Evolutionary conservation across 2,888 invertebrate genomes (phyloP).

Genomic region (Boloria selene): DNA sequence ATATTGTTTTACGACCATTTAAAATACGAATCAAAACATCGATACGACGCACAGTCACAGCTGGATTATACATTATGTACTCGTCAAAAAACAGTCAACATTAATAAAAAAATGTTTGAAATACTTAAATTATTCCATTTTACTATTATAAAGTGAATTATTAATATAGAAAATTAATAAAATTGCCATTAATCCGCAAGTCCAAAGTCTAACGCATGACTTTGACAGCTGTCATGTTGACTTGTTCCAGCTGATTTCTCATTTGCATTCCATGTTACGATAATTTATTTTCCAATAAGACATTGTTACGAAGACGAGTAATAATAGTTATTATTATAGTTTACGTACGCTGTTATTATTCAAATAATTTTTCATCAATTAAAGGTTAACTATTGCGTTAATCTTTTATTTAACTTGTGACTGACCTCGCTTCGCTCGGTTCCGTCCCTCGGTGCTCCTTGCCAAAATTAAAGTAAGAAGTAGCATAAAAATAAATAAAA

Average conservation of each 20-base stretch:
- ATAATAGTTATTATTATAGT: too few species aligned
- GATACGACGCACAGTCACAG: slow-evolving; percentile 69
- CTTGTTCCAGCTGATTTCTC: slow-evolving; percentile 43
- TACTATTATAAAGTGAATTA: slow-evolving; percentile 17
- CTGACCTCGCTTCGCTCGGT: too few species aligned
- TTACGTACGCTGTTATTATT: neutral
- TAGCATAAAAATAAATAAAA: too few species aligned
- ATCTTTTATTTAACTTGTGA: too few species aligned
- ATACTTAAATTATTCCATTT: slow-evolving; percentile 14
- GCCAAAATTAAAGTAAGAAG: too few species aligned
- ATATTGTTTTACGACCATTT: slow-evolving; percentile 63
- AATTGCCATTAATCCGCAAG: slow-evolving; percentile 51
- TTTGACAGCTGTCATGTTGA: slow-evolving; percentile 38
- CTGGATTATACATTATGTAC: slow-evolving; percentile 64
- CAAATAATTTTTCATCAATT: too few species aligned
- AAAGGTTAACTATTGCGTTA: too few species aligned
- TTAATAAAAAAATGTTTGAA: slow-evolving; percentile 12
- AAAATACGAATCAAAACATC: slow-evolving; percentile 79
- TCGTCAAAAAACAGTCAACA: slow-evolving; percentile 22
- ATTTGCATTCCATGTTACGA: neutral
- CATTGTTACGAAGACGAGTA: too few species aligned
- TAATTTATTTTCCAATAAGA: too few species aligned
- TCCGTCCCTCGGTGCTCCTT: too few species aligned
- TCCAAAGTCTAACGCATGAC: slow-evolving; percentile 66
- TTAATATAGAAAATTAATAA: slow-evolving; percentile 49